A percentile compares a stretch with the other conserved stretches of the same genome.
phyloP scores from a whole-genome alignment of 2,113 vertebrate genomes.

The Atrichornis clamosus region DNA sequence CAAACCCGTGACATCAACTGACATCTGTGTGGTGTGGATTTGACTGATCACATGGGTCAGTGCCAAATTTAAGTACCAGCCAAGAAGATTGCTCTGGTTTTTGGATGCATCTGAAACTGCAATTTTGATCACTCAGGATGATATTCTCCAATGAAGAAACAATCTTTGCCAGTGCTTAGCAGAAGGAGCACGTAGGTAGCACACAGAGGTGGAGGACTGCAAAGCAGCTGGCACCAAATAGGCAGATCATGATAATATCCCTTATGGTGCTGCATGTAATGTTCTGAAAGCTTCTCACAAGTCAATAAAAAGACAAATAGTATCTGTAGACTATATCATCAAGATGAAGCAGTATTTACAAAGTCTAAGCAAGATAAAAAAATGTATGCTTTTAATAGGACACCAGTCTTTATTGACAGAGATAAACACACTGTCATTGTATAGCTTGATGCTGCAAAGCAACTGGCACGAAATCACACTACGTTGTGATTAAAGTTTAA shows the following conservation, averaged over 20 bases:
- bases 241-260: not conserved
- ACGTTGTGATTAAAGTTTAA: not conserved
- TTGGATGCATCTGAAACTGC: not conserved
- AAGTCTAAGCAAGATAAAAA: not conserved
- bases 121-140: not conserved
- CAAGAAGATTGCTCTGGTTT: slow-evolving; percentile 8
- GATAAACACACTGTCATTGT: not conserved
- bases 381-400: not conserved
- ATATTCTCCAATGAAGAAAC: not conserved
- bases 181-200: not conserved
- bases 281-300: not conserved
- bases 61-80: slow-evolving; percentile 18
- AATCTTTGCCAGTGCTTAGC: not conserved
- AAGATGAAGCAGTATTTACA: not conserved
- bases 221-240: not conserved
- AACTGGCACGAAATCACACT: not conserved
- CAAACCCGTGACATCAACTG: not conserved
- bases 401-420: not conserved
- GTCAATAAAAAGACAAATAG: not conserved
- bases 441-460: not conserved
- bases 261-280: not conserved
- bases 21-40: slow-evolving; percentile 8
- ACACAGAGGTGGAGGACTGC: not conserved
- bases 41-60: slow-evolving; percentile 32
- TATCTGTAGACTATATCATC: not conserved